phyloP scores from a whole-genome alignment of 2,888 invertebrate genomes.

The Chloroclystis v-ata region DNA sequence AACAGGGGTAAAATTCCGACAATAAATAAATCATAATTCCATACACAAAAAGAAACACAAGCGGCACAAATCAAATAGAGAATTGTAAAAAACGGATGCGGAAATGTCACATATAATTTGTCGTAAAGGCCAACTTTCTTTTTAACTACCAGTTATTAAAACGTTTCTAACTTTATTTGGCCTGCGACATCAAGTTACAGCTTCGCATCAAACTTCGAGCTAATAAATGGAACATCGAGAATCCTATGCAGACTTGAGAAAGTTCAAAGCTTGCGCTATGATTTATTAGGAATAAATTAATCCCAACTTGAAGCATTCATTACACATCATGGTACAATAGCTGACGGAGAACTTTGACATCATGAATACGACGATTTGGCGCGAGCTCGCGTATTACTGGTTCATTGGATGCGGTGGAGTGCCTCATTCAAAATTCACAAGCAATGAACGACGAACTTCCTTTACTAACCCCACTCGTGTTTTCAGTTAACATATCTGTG shows the following conservation, averaged over 20 bases:
- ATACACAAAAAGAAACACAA: too few species aligned
- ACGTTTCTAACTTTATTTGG: background rate
- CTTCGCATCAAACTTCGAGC: background rate
- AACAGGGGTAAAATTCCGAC: too few species aligned
- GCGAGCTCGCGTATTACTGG: conserved; percentile 46
- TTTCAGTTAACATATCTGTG: conserved; percentile 9
- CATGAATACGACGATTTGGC: conserved; percentile 51
- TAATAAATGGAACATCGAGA: background rate
- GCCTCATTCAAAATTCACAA: conserved; percentile 50
- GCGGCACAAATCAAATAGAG: too few species aligned
- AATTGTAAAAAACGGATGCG: too few species aligned
- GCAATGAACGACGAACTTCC: conserved; percentile 41
- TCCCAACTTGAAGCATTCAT: conserved; percentile 15
- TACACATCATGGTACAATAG: conserved; percentile 17
- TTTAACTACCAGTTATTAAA: conserved; percentile 5
- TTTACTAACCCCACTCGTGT: conserved; percentile 33
- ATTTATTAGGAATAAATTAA: conserved; percentile 12
- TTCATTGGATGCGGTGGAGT: conserved; percentile 31
- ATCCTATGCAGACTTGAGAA: background rate
- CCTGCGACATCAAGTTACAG: background rate
- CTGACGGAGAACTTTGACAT: conserved; percentile 28
- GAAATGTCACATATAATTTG: conserved; percentile 23
- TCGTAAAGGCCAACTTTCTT: conserved; percentile 5
- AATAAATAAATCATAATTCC: too few species aligned
- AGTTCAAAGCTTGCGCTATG: background rate